phyloP scores from a whole-genome alignment of 1,140 invertebrate species.

The Anastatus disparis region DNA sequence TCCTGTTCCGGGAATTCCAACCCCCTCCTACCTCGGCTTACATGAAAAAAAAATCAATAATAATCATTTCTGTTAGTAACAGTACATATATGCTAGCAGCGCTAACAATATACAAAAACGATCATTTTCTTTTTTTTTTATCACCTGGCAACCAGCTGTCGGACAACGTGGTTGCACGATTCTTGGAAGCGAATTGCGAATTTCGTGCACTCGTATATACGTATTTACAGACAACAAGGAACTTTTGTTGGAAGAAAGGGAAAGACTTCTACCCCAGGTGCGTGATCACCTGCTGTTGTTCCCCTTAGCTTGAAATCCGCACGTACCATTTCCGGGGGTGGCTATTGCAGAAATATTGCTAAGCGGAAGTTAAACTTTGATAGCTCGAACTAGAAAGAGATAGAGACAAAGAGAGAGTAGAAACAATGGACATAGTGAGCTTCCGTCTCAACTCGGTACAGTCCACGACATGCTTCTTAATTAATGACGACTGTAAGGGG shows the following conservation, averaged over 20 bases:
- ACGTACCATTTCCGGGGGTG: constrained; percentile 51
- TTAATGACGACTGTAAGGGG: constrained; percentile 13
- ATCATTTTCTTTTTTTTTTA: no score
- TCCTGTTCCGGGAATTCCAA: no score
- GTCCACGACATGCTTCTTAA: constrained; percentile 18
- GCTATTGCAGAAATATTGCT: constrained; percentile 58
- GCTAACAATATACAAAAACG: no score
- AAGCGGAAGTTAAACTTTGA: constrained; percentile 51
- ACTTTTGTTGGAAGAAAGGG: background rate
- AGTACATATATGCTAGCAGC: no score
- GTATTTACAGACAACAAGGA: no score
- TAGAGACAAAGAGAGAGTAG: background rate
- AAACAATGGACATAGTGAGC: constrained; percentile 18
- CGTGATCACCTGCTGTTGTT: constrained; percentile 56
- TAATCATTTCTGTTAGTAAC: background rate
- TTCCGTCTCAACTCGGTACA: constrained; percentile 48
- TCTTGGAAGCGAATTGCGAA: constrained; percentile 26
- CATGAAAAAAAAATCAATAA: constrained; percentile 15
- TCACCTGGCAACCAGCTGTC: constrained; percentile 59
- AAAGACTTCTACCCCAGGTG: constrained; percentile 54
- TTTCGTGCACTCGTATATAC: constrained; percentile 4
- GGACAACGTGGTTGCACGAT: constrained; percentile 20
- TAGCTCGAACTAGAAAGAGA: background rate
- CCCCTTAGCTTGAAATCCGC: constrained; percentile 47
- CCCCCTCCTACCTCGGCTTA: background rate